phyloP scores from a whole-genome alignment of 2,797 vertebrate genomes.

The Sebastes variabilis region DNA sequence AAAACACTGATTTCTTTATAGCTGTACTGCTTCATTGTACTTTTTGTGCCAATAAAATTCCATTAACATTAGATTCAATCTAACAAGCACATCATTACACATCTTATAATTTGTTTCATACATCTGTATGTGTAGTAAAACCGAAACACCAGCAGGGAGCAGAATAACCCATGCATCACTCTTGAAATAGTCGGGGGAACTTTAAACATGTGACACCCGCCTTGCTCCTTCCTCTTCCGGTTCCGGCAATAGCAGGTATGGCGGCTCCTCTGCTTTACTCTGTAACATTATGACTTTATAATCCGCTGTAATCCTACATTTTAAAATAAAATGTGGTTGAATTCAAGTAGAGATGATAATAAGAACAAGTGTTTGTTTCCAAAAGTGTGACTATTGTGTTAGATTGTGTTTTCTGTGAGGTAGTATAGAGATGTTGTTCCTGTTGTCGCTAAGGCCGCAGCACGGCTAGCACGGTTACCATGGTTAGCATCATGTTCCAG shows the following conservation, averaged over 20 bases:
- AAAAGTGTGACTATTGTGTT: not conserved
- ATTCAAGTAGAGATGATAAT: fast-evolving
- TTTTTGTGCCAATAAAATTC: no score
- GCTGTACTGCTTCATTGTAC: no score
- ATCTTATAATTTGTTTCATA: no score
- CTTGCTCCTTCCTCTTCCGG: slow-evolving; percentile 82
- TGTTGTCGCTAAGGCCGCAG: slow-evolving; percentile 11
- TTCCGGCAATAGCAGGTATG: slow-evolving; percentile 82
- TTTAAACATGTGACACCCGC: slow-evolving; percentile 58
- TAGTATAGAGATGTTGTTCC: not conserved
- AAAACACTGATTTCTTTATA: no score
- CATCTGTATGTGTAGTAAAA: not conserved
- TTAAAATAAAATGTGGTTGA: fast-evolving
- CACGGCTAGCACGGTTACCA: not conserved
- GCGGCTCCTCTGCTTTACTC: slow-evolving; percentile 32
- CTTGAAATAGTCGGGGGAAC: not conserved
- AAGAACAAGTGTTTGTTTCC: fast-evolving
- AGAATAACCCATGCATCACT: not conserved
- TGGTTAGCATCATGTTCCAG: not conserved
- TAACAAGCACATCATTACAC: not conserved
- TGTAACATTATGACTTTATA: not conserved
- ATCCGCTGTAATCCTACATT: slow-evolving; percentile 77
- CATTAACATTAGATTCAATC: not conserved
- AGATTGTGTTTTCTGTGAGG: fast-evolving
- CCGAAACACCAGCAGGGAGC: slow-evolving; percentile 15